phyloP scores from a whole-genome alignment of 2,888 invertebrate genomes.

The Drosophila borborema region DNA sequence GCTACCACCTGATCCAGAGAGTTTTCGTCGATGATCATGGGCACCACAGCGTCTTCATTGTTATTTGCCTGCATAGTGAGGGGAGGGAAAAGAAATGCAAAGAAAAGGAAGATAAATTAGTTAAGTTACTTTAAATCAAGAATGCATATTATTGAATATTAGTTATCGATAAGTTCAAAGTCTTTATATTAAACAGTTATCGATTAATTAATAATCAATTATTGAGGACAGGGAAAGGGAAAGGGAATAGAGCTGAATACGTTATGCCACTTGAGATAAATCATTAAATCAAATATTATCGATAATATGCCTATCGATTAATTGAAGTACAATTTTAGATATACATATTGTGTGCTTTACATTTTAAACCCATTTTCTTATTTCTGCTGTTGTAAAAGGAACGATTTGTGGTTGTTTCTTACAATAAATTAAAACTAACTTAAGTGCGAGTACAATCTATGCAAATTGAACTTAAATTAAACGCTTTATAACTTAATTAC shows the following conservation, averaged over 20 bases:
- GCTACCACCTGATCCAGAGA: constrained; percentile 46
- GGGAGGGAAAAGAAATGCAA: constrained; percentile 4
- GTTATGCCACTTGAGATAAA: too few species aligned
- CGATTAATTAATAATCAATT: constrained; percentile 14
- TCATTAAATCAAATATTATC: background rate
- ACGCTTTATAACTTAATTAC: constrained; percentile 20
- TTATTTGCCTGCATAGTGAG: constrained; percentile 39
- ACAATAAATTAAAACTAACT: constrained; percentile 25
- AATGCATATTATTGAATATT: background rate
- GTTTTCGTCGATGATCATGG: constrained; percentile 68
- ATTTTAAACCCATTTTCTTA: background rate
- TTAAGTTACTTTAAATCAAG: background rate
- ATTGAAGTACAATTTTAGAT: background rate
- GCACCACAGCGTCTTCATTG: constrained; percentile 37
- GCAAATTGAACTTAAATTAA: constrained; percentile 15
- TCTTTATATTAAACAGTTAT: background rate
- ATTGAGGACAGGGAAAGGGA: background rate
- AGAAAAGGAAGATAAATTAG: constrained; percentile 29
- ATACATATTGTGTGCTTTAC: background rate
- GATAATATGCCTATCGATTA: background rate
- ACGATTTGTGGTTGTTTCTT: constrained; percentile 56
- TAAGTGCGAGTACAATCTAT: constrained; percentile 25
- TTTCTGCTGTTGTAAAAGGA: constrained; percentile 47
- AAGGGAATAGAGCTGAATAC: constrained; percentile 10
- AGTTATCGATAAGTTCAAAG: constrained; percentile 3